Percentiles rank a stretch among this genome's conserved stretches.
Evolutionary conservation across 2,113 vertebrate species (phyloP).

Genomic region (Naja naja): DNA sequence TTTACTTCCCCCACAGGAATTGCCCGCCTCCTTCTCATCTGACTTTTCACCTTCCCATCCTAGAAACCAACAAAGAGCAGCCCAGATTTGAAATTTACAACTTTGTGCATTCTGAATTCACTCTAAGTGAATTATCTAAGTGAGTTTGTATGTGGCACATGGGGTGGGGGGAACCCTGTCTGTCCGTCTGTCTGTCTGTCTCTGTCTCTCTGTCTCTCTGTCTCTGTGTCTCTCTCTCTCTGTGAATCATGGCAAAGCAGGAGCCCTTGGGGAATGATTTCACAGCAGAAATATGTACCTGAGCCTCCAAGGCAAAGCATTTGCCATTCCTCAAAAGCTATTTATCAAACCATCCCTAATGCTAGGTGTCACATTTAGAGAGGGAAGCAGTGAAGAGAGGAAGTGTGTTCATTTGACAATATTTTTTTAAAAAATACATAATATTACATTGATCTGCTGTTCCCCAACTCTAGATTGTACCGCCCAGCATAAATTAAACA

Average conservation of each 20-base stretch:
- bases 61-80: not conserved
- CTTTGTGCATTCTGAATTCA: not conserved
- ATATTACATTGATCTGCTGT: not conserved
- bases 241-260: not conserved
- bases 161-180: not conserved
- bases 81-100: fast-evolving
- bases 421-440: not conserved
- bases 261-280: slow-evolving; percentile 44
- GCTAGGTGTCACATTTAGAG: not conserved
- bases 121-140: not conserved
- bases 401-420: not conserved
- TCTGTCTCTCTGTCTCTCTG: too few species aligned
- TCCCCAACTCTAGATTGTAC: not conserved
- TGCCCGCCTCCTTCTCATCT: not conserved
- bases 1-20: not conserved
- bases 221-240: too few species aligned
- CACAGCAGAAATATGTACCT: slow-evolving; percentile 60
- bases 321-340: slow-evolving; percentile 57
- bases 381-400: not conserved
- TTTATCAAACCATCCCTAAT: slow-evolving; percentile 37
- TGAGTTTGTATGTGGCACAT: not conserved
- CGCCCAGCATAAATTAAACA: not conserved
- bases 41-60: fast-evolving
- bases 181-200: not conserved
- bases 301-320: slow-evolving; percentile 52